Base-by-base conservation (phyloP, 2,888 invertebrate genomes). In the Ectobius pallidus region DNA sequence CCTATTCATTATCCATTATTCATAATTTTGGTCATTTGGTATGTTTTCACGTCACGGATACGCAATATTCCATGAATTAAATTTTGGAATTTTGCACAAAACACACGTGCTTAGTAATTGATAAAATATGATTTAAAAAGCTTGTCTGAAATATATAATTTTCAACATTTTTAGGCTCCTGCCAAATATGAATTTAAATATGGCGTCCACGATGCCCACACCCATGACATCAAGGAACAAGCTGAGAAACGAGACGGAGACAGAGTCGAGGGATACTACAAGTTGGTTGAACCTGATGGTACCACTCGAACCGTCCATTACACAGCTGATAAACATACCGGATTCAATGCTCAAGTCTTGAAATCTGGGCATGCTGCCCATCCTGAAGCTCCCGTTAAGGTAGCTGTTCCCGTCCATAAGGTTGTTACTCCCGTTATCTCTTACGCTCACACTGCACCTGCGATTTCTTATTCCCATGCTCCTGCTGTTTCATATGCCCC, bases 351-450 rank as follows among this genome's bases (percentile, higher is more conserved):
- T 62, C 81, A 85, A 76, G 86, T 87, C 7, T n/a, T 34, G 20
- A 67, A 87, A 81, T 84, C 87, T 30, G 90, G 89, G 63, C 90
- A 90, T 78, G 86, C 88, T 18, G 85, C 85, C 0, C 88, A 88
- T 80, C 87, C 88, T 20, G 27, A 2, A 3, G 44, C n/a, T 11
- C n/a, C 44, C 9, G 39, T 25, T 1, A 55, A 55, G 25, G 55
- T 55, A 20, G 52, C 52, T 22, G 6, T 18, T 4, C 18, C n/a
- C 6, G 52, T 52, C 1, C 52, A 52, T 11, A 32, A 63, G 22
- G 63, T 63, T 14, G 42, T 16, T 16, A 14, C 52, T 27, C 25
- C 27, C 14, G 22, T 55, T 16, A 9, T 27, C 27, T 16, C 22
- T 16, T 22, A 52, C 25, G 14, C 14, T 52, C 27, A 55, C 22